Percentiles rank a stretch among this genome's conserved stretches.
Evolutionary conservation across 1,140 invertebrate genomes (phyloP).

Genomic region (Sipha flava): DNA sequence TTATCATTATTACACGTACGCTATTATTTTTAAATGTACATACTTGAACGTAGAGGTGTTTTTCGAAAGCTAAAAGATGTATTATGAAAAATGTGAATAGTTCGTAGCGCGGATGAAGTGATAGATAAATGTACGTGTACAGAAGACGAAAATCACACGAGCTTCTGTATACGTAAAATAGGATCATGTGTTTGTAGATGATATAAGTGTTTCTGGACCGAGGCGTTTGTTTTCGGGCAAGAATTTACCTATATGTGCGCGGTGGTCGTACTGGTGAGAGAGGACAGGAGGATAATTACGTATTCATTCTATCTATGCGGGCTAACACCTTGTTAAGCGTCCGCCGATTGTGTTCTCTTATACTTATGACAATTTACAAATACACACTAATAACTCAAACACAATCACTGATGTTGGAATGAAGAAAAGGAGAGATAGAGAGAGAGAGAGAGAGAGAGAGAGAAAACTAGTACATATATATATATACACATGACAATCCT

Average conservation of each 20-base stretch:
- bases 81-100: not conserved
- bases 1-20: no score
- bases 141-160: not conserved
- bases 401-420: conserved; percentile 15
- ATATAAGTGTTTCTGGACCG: not conserved
- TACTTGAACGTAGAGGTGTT: no score
- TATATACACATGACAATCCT: conserved; percentile 18
- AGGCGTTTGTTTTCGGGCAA: not conserved
- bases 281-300: not conserved
- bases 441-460: no score
- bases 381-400: conserved; percentile 28
- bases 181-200: not conserved
- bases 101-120: not conserved
- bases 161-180: not conserved
- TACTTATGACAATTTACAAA: conserved; percentile 15
- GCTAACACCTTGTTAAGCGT: not conserved
- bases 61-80: not conserved
- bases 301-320: not conserved
- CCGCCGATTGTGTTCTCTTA: conserved; percentile 7
- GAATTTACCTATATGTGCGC: not conserved
- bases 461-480: not conserved
- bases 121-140: not conserved
- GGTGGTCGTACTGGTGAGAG: not conserved
- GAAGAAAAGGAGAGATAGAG: not conserved
- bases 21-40: no score